Percentiles rank a stretch among this genome's conserved stretches.
Evolutionary conservation across 2,888 invertebrate genomes (phyloP).

Genomic region (Apodemia mormo): DNA sequence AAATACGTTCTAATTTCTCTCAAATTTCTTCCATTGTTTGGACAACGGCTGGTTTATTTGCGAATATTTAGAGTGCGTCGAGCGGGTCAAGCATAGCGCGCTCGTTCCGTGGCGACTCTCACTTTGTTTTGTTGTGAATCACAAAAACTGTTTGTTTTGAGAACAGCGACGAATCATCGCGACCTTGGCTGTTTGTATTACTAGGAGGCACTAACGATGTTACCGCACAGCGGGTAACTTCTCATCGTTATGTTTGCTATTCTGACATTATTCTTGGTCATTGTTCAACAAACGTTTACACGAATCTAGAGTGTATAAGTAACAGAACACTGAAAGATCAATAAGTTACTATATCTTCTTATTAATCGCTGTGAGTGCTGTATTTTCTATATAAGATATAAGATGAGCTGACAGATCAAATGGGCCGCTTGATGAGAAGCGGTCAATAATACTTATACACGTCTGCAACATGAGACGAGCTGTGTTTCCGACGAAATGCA

Average conservation of each 20-base stretch:
- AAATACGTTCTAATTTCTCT: slow-evolving; percentile 3
- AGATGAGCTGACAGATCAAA: too few species aligned
- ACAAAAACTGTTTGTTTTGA: neutral
- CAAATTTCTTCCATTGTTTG: neutral
- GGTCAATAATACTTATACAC: too few species aligned
- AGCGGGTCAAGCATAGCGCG: neutral
- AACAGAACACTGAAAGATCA: too few species aligned
- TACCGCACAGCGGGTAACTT: slow-evolving; percentile 1
- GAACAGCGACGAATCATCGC: neutral
- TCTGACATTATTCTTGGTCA: neutral
- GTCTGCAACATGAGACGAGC: too few species aligned
- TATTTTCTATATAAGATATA: too few species aligned
- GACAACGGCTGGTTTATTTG: neutral
- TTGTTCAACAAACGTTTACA: neutral
- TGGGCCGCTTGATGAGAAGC: too few species aligned
- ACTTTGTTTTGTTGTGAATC: neutral
- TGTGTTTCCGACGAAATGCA: too few species aligned
- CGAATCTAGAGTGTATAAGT: neutral
- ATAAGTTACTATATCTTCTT: too few species aligned
- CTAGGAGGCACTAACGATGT: neutral
- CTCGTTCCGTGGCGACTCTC: neutral
- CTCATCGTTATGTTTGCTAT: neutral
- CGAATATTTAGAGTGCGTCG: neutral
- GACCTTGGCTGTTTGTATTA: neutral
- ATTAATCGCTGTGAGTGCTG: too few species aligned